A percentile compares a stretch with the other conserved stretches of the same genome.
phyloP scores from a whole-genome alignment of 1,140 invertebrate genomes.

The Sogatella furcifera region DNA sequence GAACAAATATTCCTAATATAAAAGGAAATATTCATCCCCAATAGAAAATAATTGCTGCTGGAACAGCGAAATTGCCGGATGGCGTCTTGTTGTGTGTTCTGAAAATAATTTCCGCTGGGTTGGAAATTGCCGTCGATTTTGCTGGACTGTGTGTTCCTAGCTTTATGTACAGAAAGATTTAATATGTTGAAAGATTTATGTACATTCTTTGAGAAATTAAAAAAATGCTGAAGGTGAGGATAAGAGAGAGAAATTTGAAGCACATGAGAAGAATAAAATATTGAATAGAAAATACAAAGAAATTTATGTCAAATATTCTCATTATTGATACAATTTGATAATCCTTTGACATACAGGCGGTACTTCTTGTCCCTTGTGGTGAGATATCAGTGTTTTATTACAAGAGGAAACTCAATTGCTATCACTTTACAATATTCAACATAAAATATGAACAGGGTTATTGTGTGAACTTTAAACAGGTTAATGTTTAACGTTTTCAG shows the following conservation, averaged over 20 bases:
- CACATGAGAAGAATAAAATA: neutral
- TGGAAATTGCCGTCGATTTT: too few relatives aligned
- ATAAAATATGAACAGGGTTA: neutral
- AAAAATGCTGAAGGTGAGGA: neutral
- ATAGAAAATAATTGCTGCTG: too few relatives aligned
- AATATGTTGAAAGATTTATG: neutral
- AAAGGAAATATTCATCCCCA: too few relatives aligned
- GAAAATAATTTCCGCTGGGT: too few relatives aligned
- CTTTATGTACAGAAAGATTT: too few relatives aligned
- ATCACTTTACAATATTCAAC: neutral
- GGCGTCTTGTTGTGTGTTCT: too few relatives aligned
- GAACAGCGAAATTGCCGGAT: too few relatives aligned
- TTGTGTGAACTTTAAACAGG: neutral
- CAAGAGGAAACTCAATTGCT: neutral
- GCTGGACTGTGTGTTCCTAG: too few relatives aligned
- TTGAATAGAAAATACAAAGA: neutral
- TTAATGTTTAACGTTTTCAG: too few relatives aligned
- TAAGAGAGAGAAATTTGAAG: neutral
- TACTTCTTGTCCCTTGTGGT: neutral
- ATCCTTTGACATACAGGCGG: neutral
- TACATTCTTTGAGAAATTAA: neutral
- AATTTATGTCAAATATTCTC: neutral
- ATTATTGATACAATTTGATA: neutral
- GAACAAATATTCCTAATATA: too few relatives aligned
- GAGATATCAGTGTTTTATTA: constrained; percentile 1